Evolutionary conservation across 1,140 invertebrate genomes (phyloP), one percentile per base, ranked within the genome.

Genomic region (Rhagoletis zephyria): DNA sequence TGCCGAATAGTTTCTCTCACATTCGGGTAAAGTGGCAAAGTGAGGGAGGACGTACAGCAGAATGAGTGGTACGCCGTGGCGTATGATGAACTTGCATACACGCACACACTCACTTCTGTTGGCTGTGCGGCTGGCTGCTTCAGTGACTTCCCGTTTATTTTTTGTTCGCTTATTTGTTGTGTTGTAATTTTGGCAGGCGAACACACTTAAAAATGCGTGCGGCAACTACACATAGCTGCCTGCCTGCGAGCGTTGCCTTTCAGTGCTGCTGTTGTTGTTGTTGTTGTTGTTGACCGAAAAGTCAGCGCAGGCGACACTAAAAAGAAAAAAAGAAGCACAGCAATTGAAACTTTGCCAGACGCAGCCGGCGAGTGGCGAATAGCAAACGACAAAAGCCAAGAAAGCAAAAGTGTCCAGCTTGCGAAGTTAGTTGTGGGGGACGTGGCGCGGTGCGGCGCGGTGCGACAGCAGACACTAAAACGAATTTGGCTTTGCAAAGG

Each of bases 401-500:
- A 88, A 88, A 88, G 87, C 87, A 88, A 88, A 88, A 88, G 87
- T 88, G 87, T 19, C 85, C 85, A 77, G 65, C 85, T 88, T 88
- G 60, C 48, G 51, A 63, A 85, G 59, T 63, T 85, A 16, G n/a
- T n/a, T 9, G 65, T 12, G 65, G n/a, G 2, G 9, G 61, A 4
- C n/a, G n/a, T n/a, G 64, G 12, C 19, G 64, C n/a, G n/a, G n/a
- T n/a, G n/a, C n/a, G 30, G 1, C 30, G 30, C 30, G 30, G 7
- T n/a, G n/a, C 74, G 16, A 3, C 48, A 14, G 48, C 48, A 81
- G 74, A 81, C 74, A 10, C 19, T 9, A 56, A 56, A 81, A 81
- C 16, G 51, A 51, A 19, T 81, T 81, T 81, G 45, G 48, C 6
- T 56, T 81, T 81, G 45, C 48, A 81, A 19, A 19, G 48, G 7